Evolutionary conservation across 2,797 vertebrate species (phyloP).

Genomic region (Columba guinea): DNA sequence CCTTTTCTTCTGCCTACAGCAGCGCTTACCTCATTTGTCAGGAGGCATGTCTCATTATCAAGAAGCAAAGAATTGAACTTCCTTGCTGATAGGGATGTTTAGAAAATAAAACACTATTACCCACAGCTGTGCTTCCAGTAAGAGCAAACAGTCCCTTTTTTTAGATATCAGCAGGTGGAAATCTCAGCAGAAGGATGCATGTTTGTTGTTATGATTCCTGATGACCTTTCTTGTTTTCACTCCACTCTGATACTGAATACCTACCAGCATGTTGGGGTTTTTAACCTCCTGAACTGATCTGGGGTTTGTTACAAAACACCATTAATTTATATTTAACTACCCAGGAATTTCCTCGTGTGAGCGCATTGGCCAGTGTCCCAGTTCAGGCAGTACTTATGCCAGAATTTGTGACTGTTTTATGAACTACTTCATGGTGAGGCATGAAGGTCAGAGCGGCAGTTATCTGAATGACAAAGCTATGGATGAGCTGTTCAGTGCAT

Average conservation of each 20-base stretch:
- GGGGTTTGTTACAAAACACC: conserved; percentile 19
- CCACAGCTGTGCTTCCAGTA: conserved; percentile 37
- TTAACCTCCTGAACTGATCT: not conserved
- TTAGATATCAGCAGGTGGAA: conserved; percentile 25
- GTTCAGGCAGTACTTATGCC: not conserved
- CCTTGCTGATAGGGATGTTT: conserved; percentile 40
- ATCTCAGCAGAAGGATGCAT: conserved; percentile 2
- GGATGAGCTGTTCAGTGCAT: not conserved
- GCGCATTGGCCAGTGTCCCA: not conserved
- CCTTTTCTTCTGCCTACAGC: not conserved
- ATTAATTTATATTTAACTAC: conserved; percentile 57
- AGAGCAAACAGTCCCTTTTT: conserved; percentile 15
- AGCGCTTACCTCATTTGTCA: not conserved
- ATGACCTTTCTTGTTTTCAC: conserved; percentile 12
- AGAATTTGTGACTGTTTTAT: conserved; percentile 3
- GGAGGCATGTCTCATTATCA: not conserved
- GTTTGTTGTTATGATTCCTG: conserved; percentile 17
- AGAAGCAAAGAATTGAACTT: conserved; percentile 15
- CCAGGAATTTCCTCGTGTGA: conserved; percentile 38
- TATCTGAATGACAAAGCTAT: conserved; percentile 11
- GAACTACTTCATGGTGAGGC: not conserved
- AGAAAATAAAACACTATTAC: conserved; percentile 18
- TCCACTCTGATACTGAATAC: not conserved
- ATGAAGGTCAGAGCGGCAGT: conserved; percentile 48
- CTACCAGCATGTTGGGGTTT: not conserved